These are phyloP conservation scores for Phodopus roborovskii DNA, from an alignment of 2,113 vertebrate genomes.

Conservation along the genomic window DNA sequence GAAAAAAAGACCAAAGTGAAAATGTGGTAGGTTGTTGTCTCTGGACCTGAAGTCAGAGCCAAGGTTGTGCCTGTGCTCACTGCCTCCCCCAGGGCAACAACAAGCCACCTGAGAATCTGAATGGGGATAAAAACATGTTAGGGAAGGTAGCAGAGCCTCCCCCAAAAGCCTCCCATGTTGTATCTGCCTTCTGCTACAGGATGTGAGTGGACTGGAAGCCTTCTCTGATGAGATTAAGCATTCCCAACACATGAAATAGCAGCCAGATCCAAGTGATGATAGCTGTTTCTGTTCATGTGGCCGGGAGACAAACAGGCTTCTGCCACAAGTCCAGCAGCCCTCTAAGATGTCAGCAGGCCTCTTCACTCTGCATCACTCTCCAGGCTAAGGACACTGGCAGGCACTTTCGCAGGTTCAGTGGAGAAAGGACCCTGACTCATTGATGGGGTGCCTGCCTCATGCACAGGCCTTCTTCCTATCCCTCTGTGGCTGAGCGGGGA, in stretches of 20 bases:
- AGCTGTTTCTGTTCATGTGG: neutral
- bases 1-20: neutral
- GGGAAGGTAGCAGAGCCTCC: too few species aligned
- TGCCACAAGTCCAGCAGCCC: neutral
- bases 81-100: neutral
- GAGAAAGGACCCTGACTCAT: neutral
- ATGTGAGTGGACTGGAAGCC: too few species aligned
- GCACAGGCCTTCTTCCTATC: neutral
- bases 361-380: neutral
- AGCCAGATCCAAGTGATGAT: rapidly evolving
- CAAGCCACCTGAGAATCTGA: rapidly evolving
- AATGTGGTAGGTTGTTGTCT: rapidly evolving
- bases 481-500: neutral
- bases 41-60: neutral
- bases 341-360: neutral
- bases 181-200: neutral
- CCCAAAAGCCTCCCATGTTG: neutral
- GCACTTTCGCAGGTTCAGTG: neutral
- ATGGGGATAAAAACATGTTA: neutral
- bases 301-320: neutral
- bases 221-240: neutral
- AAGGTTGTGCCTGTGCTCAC: rapidly evolving
- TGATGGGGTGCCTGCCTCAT: neutral
- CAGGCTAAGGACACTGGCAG: rapidly evolving
- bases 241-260: neutral